These are phyloP conservation scores for Zhuqinia jingwanae DNA, from an alignment of 2,888 invertebrate species.

Conservation along the genomic window DNA sequence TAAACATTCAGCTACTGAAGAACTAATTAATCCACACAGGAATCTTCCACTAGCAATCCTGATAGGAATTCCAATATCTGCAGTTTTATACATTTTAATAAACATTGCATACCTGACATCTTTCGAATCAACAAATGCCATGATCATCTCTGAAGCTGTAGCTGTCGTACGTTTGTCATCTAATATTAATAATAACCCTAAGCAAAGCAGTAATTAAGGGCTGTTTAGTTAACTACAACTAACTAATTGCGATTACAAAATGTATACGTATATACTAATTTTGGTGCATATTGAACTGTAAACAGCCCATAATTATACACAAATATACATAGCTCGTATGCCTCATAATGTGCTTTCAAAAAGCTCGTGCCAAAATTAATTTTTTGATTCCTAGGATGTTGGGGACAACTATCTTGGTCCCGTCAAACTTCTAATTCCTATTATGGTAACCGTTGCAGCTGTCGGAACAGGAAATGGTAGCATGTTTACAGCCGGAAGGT, in stretches of 20 bases:
- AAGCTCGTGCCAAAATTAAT: background rate
- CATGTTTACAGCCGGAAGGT: conserved; percentile 78
- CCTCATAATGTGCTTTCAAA: too few relatives aligned
- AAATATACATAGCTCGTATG: too few relatives aligned
- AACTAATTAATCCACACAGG: conserved; percentile 93
- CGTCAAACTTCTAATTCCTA: conserved; percentile 92
- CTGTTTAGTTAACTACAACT: too few relatives aligned
- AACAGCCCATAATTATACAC: too few relatives aligned
- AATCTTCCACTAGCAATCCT: conserved; percentile 86
- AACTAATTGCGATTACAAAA: too few relatives aligned
- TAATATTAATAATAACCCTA: background rate
- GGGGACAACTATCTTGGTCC: conserved; percentile 86
- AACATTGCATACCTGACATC: conserved; percentile 97
- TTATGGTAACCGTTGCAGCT: conserved; percentile 94
- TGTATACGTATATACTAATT: too few relatives aligned
- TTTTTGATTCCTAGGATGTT: conserved; percentile 70
- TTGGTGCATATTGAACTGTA: too few relatives aligned
- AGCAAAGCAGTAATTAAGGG: too few relatives aligned
- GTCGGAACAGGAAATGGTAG: conserved; percentile 95
- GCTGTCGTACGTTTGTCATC: conserved; percentile 86
- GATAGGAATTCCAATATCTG: conserved; percentile 96
- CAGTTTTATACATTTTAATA: conserved; percentile 94
- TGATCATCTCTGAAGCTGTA: conserved; percentile 95
- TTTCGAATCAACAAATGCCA: conserved; percentile 95
- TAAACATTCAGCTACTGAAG: conserved; percentile 93